phyloP scores from a whole-genome alignment of 2,797 vertebrate species.

The Paedocypris micromegethes region DNA sequence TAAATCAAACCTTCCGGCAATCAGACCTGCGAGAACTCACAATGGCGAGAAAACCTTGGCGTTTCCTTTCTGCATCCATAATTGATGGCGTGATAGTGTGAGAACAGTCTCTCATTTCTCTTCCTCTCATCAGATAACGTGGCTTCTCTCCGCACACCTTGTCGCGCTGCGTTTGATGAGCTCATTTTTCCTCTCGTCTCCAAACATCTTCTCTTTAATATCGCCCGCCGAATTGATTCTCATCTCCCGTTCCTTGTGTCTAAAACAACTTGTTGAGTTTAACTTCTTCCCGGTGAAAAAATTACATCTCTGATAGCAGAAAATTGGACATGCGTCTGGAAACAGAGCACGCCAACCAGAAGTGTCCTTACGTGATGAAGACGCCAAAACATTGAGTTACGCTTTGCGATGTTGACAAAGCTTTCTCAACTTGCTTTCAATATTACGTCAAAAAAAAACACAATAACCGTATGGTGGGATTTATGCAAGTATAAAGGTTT shows the following conservation, averaged over 20 bases:
- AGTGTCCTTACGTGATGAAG: no score
- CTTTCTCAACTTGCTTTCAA: no score
- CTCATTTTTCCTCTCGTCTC: conserved; percentile 27
- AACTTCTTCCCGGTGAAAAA: neutral
- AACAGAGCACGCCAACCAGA: no score
- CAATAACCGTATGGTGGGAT: no score
- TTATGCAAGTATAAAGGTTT: no score
- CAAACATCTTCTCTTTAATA: conserved; percentile 18
- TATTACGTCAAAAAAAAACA: no score
- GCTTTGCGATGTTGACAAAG: no score
- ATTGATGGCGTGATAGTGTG: conserved; percentile 11
- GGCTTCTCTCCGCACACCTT: conserved; percentile 16
- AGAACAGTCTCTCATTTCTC: conserved; percentile 1
- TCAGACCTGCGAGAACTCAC: neutral
- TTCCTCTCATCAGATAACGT: conserved; percentile 3
- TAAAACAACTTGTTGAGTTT: neutral
- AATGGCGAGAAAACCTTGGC: conserved; percentile 11
- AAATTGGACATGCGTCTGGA: no score
- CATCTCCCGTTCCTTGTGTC: neutral
- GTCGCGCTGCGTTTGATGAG: conserved; percentile 10
- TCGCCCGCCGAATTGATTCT: conserved; percentile 3
- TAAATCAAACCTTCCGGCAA: conserved; percentile 10
- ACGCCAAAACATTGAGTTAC: no score
- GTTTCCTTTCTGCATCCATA: conserved; percentile 18
- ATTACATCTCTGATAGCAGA: neutral